Evolutionary conservation across 2,797 vertebrate species (phyloP), one percentile per base, ranked within the genome.

Genomic region (Chromobotia macracanthus): DNA sequence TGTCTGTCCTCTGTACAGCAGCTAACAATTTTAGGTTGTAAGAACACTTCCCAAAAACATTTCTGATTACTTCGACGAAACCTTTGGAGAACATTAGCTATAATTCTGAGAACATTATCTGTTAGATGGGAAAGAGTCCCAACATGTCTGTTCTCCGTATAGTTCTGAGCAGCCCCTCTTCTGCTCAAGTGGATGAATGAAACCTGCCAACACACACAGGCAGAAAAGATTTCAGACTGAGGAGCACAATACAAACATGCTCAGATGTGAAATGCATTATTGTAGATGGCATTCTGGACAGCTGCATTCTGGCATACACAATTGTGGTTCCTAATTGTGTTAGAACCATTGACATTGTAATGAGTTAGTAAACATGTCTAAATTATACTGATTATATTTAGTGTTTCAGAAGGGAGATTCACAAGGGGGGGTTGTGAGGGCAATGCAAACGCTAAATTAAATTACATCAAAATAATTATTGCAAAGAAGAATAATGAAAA

Each of bases 241-340:
- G 10, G 35, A 46, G 56, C 6, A 35, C 15, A 38, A 51, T 67
- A 21, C 48, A 67, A 66, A 67, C 1, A 11, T 0, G 1, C 19
- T 35, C 35, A 21, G 72, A 51, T 74, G 72, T 64, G 58, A n/a
- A 74, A 64, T 64, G 60, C 10, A 74, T 64, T 13, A 51, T 38
- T 64, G 10, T 15, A 8, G 25, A 56, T 23, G 19, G 25, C 10
- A 21, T n/a, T n/a, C n/a, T n/a, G 41, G 31, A 50, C 12, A 51
- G 50, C 50, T 64, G 13, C 2, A 10, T 51, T 63, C 9, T 38
- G 28, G 13, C 41, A 50, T 74, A 35, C 19, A 35, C 7, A 10
- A 56, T 53, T n/a, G n/a, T 21, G 53, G 44, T 46, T 46, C 10
- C 12, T 46, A 46, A 1, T 46, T 46, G 44, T 46, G 7, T 51